phyloP scores from a whole-genome alignment of 2,113 vertebrate species.

The Phalacrocorax pelagicus region DNA sequence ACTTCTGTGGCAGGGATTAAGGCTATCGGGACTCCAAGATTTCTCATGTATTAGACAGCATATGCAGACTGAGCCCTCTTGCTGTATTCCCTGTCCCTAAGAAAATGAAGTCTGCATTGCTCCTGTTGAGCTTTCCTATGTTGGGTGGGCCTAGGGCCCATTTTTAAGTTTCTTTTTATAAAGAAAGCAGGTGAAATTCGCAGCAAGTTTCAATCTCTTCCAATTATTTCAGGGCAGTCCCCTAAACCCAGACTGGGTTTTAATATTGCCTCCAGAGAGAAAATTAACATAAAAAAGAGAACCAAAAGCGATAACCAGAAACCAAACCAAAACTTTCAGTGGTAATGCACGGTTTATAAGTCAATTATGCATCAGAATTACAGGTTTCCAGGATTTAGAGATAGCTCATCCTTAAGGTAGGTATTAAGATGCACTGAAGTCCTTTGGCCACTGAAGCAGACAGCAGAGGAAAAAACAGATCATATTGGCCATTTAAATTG shows the following conservation, averaged over 20 bases:
- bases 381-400: background rate
- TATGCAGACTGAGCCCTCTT: conserved; percentile 31
- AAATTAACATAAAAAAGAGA: conserved; percentile 7
- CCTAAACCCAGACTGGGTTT: background rate
- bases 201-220: background rate
- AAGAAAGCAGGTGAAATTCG: background rate
- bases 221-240: background rate
- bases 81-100: background rate
- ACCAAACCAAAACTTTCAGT: background rate
- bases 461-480: background rate
- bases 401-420: background rate
- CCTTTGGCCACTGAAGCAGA: background rate
- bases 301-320: background rate
- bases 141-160: background rate
- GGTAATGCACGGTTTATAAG: background rate
- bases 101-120: background rate
- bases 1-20: conserved; percentile 79
- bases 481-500: background rate
- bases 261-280: background rate
- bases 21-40: conserved; percentile 71
- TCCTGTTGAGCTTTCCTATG: background rate
- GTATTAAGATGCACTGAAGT: background rate
- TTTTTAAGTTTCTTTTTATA: conserved; percentile 11
- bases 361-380: background rate
- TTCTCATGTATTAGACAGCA: conserved; percentile 64